Percentiles rank a stretch among this genome's conserved stretches.
Conservation (phyloP, 92 coral and sea anemone genomes). For the Epizoanthus scotinus region DNA sequence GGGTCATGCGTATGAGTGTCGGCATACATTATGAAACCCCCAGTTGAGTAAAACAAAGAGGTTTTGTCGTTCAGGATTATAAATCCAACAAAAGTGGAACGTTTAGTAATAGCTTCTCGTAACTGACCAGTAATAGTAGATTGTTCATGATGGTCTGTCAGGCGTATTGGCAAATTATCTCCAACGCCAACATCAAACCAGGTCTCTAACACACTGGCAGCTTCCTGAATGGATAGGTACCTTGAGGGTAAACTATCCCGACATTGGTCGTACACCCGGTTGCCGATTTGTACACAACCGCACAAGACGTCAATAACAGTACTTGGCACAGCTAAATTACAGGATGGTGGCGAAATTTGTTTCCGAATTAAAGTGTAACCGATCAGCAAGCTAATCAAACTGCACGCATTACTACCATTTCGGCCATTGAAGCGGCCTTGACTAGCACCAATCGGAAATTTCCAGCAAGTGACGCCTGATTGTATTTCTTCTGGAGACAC, state of each 20-base stretch:
- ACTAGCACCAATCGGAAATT: conserved; percentile 39
- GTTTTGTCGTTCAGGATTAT: conserved; percentile 56
- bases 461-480: conserved; percentile 47
- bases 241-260: conserved; percentile 56
- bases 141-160: conserved; percentile 47
- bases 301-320: conserved; percentile 35
- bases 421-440: conserved; percentile 50
- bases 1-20: conserved; percentile 55
- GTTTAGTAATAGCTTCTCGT: conserved; percentile 3
- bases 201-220: conserved; percentile 40
- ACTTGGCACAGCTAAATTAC: not conserved
- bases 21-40: conserved; percentile 30
- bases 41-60: conserved; percentile 32
- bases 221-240: conserved; percentile 62
- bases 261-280: conserved; percentile 53
- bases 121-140: conserved; percentile 57
- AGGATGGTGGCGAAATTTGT: not conserved
- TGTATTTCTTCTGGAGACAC: conserved; percentile 29
- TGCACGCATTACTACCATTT: conserved; percentile 58
- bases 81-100: conserved; percentile 7
- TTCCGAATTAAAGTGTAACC: conserved; percentile 21
- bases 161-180: conserved; percentile 50
- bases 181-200: conserved; percentile 30
- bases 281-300: conserved; percentile 55
- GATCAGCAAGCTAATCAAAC: conserved; percentile 35